Base-by-base conservation (phyloP, 2,797 vertebrate genomes). In the Myripristis murdjan region DNA sequence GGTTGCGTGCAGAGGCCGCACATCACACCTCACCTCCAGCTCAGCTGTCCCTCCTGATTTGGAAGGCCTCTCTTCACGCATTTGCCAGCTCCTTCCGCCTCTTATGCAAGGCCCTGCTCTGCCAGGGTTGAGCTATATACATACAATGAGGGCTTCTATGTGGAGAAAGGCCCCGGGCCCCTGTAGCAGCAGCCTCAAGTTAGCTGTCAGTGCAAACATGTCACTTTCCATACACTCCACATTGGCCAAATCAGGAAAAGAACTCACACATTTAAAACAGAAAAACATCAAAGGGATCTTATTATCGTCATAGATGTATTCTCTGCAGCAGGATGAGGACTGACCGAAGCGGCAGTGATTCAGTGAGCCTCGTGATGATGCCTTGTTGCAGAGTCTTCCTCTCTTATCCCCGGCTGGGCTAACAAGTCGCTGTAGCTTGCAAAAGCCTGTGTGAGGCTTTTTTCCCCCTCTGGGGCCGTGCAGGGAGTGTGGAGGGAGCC, bases 401-500 rank as follows among this genome's bases (percentile, higher is more conserved):
- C 37, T 62, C 18, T 68, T 52, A 44, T 53, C 39, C 43, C 16
- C 20, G 35, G 53, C 64, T 16, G 56, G 61, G 68, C 52, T 76
- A 68, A 82, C 64, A 20, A 65, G 62, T 48, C 41, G 4, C 15
- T 9, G 46, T 58, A 49, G 70, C 55, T 44, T 74, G 31, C 44
- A 5, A 53, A 20, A 48, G 43, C 59, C 20, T 55, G 51, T 56
- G 75, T 33, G 72, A 58, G 18, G 24, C 24, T 9, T 15, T 33
- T 22, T 26, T 69, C n/a, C n/a, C n/a, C 62, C 66, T 73, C 35
- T 15, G 48, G 52, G 64, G 66, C 47, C 28, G 35, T 57, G 57
- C 23, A 47, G 61, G 6, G 18, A 75, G 64, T 16, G 59, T 64
- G 48, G 53, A 62, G 16, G 52, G 55, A 48, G 37, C 8, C 31